Base-by-base conservation (phyloP, 1,140 invertebrate species). In the Lordiphosa mommai region DNA sequence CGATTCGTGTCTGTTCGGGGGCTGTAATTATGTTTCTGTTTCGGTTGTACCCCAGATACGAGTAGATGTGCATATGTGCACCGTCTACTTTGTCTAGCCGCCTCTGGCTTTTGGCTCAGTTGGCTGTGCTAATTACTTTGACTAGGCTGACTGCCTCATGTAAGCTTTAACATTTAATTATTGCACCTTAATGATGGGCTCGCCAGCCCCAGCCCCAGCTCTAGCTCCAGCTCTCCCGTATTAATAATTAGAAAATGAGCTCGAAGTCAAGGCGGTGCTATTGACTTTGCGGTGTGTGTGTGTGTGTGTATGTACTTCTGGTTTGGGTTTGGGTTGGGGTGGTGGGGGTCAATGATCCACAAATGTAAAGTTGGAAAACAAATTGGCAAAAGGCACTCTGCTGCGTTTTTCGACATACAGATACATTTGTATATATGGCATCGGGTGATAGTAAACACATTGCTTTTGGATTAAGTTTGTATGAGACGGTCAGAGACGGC, bases 81-180 rank as follows among this genome's bases (percentile, higher is more conserved):
- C 34, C 17, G 9, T 16, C 16, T 16, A 36, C 34, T 84, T 82
- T 82, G 76, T 82, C 74, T 79, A 69, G 73, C 61, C 55, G 36
- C 65, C 46, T 69, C 49, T 68, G 63, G 67, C 52, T 60, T 46
- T 51, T 61, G 12, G 40, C 41, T 57, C 20, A 32, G 43, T 61
- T 61, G 61, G 47, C 47, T 74, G 61, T 76, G 76, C 76, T 82
- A 82, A 82, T 82, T 82, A 82, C 77, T 84, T 63, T 40, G 79
- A 84, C 77, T 74, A 67, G 72, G 68, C 68, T 51, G 36, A 23
- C 20, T 58, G 71, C 71, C 67, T 63, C 71, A 58, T 84, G 76
- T 84, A 71, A 71, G 76, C 67, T 74, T 61, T 68, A 76, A 82
- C 77, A 84, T 82, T 82, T 82, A 82, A 82, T 84, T 82, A 82